Evolutionary conservation across 2,797 vertebrate species (phyloP).

Genomic region (Phrynocephalus forsythii): DNA sequence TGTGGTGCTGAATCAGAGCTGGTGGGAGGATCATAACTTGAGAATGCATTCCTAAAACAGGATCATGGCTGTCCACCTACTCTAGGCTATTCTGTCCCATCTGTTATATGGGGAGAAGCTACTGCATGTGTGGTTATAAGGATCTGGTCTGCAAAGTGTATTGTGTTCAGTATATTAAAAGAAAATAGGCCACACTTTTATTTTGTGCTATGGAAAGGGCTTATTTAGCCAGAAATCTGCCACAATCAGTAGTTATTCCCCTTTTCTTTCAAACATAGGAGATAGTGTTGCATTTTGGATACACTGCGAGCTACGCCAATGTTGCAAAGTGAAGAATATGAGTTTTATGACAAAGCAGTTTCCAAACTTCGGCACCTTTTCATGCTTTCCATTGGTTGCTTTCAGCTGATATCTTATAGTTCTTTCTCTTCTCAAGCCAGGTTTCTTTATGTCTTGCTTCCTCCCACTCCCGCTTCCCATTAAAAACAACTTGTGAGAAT

Average conservation of each 20-base stretch:
- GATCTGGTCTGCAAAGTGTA: not conserved
- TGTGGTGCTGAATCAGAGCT: not conserved
- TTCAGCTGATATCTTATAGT: slow-evolving; percentile 52
- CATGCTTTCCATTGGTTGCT: slow-evolving; percentile 65
- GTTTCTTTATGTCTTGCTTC: slow-evolving; percentile 61
- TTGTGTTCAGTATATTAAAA: not conserved
- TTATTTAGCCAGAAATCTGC: slow-evolving; percentile 40
- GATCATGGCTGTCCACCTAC: not conserved
- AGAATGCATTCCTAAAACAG: not conserved
- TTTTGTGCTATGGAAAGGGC: not conserved
- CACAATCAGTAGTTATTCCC: slow-evolving; percentile 50
- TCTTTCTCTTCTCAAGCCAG: slow-evolving; percentile 42
- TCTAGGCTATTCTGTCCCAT: not conserved
- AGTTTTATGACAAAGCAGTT: slow-evolving; percentile 71
- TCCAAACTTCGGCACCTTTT: slow-evolving; percentile 53
- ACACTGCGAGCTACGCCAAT: slow-evolving; percentile 60
- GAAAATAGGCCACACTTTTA: not conserved
- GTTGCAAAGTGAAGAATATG: slow-evolving; percentile 37
- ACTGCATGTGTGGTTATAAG: not conserved
- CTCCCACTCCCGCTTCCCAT: not conserved
- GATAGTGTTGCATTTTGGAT: slow-evolving; percentile 40
- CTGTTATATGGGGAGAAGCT: not conserved
- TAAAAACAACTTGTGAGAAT: slow-evolving; percentile 48
- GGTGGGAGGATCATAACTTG: not conserved
- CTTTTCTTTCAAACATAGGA: slow-evolving; percentile 61